Conservation (phyloP, 2,797 vertebrate species). For the Synanceia verrucosa region DNA sequence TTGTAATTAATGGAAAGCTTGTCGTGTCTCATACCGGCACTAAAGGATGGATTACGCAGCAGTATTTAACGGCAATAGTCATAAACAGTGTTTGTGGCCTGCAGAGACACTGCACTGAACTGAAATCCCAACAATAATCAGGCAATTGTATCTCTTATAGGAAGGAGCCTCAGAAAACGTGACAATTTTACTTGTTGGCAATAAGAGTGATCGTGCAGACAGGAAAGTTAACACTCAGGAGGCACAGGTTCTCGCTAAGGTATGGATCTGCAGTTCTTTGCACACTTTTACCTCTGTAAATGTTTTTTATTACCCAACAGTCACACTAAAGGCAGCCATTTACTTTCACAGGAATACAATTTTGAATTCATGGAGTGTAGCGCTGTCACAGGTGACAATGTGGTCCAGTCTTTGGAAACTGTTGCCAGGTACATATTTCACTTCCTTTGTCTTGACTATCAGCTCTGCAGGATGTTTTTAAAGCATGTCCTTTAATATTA, state of each 20-base stretch:
- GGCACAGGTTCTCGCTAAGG: slow-evolving; percentile 86
- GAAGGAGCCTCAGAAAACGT: slow-evolving; percentile 80
- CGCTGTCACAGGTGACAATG: slow-evolving; percentile 89
- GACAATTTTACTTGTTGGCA: slow-evolving; percentile 88
- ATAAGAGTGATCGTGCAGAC: slow-evolving; percentile 86
- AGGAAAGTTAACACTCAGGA: slow-evolving; percentile 82
- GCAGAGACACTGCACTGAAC: neutral
- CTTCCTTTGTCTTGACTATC: neutral
- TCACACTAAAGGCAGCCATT: neutral
- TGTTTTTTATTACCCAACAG: neutral
- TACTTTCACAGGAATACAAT: slow-evolving; percentile 83
- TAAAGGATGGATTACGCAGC: too few relatives aligned
- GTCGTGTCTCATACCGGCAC: too few relatives aligned
- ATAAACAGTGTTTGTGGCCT: too few relatives aligned
- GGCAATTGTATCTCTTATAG: slow-evolving; percentile 71
- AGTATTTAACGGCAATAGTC: too few relatives aligned
- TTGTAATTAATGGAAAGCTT: too few relatives aligned
- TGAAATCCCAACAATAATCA: neutral
- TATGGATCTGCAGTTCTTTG: slow-evolving; percentile 47
- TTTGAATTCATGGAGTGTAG: slow-evolving; percentile 92
- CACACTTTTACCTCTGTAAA: neutral
- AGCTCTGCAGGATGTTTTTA: too few relatives aligned
- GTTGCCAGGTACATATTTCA: slow-evolving; percentile 85
- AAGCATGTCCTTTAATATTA: neutral
- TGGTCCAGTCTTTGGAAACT: slow-evolving; percentile 83